Base-by-base conservation (phyloP, 2,888 invertebrate genomes). In the Eremobia ochroleuca region DNA sequence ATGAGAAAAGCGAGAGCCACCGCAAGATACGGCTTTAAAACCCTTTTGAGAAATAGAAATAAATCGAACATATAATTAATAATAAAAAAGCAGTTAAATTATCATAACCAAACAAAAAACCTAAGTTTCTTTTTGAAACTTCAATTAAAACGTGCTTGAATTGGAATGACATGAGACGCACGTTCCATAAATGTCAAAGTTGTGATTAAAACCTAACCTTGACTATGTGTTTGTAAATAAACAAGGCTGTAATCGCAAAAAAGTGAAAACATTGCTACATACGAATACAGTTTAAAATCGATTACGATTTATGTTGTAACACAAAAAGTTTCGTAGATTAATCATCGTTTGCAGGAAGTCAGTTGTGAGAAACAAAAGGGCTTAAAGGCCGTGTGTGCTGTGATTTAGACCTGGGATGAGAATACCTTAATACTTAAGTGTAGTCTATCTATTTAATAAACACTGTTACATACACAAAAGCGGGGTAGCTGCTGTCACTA, bases 191-290 rank as follows among this genome's bases (percentile, higher is more conserved):
- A 83, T 62, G 46, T 67, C 43, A 70, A 21, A 49, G 15, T 58
- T 62, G 11, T 43, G 5, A 43, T 43, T 31, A 79, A 73, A 79
- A 77, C 40, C 8, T 31, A 79, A 79, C 87, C 87, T 87, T 79
- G 85, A 61, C 15, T 67, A 64, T 76, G 66, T 70, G 66, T 74
- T 76, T 49, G 59, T 77, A 65, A 68, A 72, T 69, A 72, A 76
- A 43, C 69, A 49, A 83, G 73, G 73, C 11, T 82, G 25, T 55
- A 59, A 69, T 49, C 5, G 77, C 79, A 81, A 86, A 82, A 80
- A 85, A 83, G 87, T 79, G 82, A 85, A 83, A 87, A 81, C 69
- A 67, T 87, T 77, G 34, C 78, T 59, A 58, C 85, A 87, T 59
- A 81, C 49, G 52, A 61, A 69, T 72, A 72, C 72, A 67, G 75